Evolutionary conservation across 2,797 vertebrate species (phyloP), one percentile per base, ranked within the genome.

Genomic region (Tapirus indicus): DNA sequence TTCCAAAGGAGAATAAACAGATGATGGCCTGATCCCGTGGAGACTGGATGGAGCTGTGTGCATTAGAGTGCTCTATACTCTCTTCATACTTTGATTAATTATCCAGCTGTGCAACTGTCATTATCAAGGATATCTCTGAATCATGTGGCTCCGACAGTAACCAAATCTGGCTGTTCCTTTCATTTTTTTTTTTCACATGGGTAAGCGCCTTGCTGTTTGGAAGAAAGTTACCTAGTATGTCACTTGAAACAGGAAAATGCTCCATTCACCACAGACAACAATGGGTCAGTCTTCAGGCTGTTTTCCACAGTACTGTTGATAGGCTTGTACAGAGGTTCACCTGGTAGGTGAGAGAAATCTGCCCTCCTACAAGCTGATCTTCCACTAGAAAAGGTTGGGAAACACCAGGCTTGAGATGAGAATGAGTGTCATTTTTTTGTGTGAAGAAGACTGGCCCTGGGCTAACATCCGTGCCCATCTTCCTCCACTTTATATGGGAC

Each of bases 51-150:
- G 98, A 98, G 98, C 98, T 97, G 97, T 98, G 97, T 96, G 98
- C 89, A 95, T 98, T 96, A 95, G 72, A 98, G 91, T 92, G 96
- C 96, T 95, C 98, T 98, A 96, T 98, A 98, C 98, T 98, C 98
- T 98, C 97, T 80, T 88, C 96, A 96, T 98, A 98, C 98, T 99
- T 99, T 98, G 98, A 99, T 99, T 98, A 98, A 99, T 99, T 98
- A 98, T 98, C 98, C 98, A 98, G 78, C 52, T 21, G 94, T 98
- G 98, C 98, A 98, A 79, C 98, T 98, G 98, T 0, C 16, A 98
- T 98, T 98, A 98, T 98, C 98, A 98, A 98, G 97, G 97, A 98
- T 97, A 98, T 97, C 0, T 2, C 97, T 97, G 98, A 98, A 98
- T 98, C 97, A 92, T 97, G 98, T 97, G 98, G 98, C 98, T 98